phyloP scores from a whole-genome alignment of 2,113 vertebrate genomes.

The Ramphastos sulfuratus region DNA sequence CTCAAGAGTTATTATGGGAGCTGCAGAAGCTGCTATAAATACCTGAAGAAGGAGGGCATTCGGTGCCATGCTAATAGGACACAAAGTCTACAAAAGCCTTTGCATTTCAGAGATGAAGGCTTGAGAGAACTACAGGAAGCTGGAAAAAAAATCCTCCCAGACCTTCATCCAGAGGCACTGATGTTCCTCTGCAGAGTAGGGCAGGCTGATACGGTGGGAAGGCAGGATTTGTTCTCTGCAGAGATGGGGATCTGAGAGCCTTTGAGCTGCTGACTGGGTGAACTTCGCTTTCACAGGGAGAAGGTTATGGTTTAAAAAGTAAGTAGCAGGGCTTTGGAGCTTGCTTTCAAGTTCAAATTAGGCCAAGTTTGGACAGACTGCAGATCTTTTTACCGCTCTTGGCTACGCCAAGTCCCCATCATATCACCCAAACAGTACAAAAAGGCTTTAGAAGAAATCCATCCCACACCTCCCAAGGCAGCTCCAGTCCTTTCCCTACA shows the following conservation, averaged over 20 bases:
- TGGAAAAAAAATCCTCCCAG: neutral
- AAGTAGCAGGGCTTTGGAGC: neutral
- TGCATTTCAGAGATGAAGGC: neutral
- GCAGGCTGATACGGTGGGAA: neutral
- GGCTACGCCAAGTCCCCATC: neutral
- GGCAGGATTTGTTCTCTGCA: neutral
- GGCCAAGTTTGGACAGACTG: neutral
- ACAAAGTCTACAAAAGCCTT: conserved; percentile 25
- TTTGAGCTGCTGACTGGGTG: neutral
- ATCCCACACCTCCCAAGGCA: neutral
- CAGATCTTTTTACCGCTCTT: neutral
- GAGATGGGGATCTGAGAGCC: neutral
- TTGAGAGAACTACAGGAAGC: neutral
- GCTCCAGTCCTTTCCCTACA: neutral
- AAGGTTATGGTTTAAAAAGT: neutral
- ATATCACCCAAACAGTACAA: neutral
- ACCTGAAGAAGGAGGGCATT: conserved; percentile 59
- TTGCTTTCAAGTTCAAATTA: conserved; percentile 18
- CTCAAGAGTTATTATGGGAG: conserved; percentile 42
- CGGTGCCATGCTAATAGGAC: conserved; percentile 10
- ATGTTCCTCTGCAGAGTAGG: neutral
- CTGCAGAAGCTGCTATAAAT: conserved; percentile 59
- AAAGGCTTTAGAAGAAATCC: neutral
- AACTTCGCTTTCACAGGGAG: neutral
- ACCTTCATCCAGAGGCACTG: neutral